Evolutionary conservation across 1,140 invertebrate genomes (phyloP).

Genomic region (Aphidius ervi): DNA sequence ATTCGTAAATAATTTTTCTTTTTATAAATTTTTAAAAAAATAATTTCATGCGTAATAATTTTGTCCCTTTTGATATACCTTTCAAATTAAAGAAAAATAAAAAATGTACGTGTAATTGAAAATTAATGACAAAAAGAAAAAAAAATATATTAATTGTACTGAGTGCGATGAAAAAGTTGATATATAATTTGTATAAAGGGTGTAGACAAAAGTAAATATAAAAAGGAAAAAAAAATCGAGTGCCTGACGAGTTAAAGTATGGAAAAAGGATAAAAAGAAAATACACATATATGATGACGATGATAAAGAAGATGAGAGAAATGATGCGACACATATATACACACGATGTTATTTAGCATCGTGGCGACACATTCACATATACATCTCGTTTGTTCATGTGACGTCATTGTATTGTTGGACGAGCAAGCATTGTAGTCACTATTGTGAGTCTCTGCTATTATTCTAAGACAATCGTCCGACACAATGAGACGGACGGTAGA

Average conservation of each 20-base stretch:
- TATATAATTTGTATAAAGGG: slow-evolving; percentile 5
- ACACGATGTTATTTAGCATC: slow-evolving; percentile 40
- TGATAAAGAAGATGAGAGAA: slow-evolving; percentile 10
- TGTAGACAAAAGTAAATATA: slow-evolving; percentile 9
- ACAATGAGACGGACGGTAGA: slow-evolving; percentile 52
- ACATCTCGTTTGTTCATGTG: slow-evolving; percentile 38
- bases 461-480: slow-evolving; percentile 57
- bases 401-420: slow-evolving; percentile 56
- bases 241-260: slow-evolving; percentile 14
- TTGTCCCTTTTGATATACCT: too few species aligned
- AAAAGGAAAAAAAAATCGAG: slow-evolving; percentile 24
- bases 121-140: too few species aligned
- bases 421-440: slow-evolving; percentile 56
- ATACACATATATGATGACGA: slow-evolving; percentile 22
- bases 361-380: slow-evolving; percentile 48
- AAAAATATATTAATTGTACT: too few species aligned
- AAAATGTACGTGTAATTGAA: too few species aligned
- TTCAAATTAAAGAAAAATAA: too few species aligned
- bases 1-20: too few species aligned
- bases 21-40: too few species aligned
- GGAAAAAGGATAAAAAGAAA: slow-evolving; percentile 21
- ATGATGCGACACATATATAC: slow-evolving; percentile 26
- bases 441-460: slow-evolving; percentile 56
- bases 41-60: too few species aligned
- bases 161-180: not conserved